Evolutionary conservation across 2,888 invertebrate genomes (phyloP), one percentile per base, ranked within the genome.

Genomic region (Drosophila prolongata): DNA sequence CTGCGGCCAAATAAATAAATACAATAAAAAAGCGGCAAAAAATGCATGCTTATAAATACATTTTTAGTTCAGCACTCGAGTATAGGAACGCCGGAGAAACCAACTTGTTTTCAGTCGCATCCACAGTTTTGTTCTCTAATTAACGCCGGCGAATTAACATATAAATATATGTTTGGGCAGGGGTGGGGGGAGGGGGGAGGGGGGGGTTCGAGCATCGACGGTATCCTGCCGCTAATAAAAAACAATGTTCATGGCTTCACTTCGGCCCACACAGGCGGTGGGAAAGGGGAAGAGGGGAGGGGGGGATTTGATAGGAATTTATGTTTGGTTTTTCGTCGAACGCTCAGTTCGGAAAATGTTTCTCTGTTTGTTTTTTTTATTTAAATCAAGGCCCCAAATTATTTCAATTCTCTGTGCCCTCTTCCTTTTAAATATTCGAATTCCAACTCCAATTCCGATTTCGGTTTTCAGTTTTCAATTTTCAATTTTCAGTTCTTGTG

Each of bases 331-430:
- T 82, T 82, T 79, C 86, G 61, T 76, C 62, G 80, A 80, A 80
- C 30, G 30, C 75, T 68, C 14, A 16, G 30, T 47, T 47, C 60
- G 52, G 56, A 53, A 71, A 47, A 50, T 59, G 56, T 43, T 46
- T 53, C 35, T 59, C 50, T 71, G 70, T 75, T 83, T 89, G 87
- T 83, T 80, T 78, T 80, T 80, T 89, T 16, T 89, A 83, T 83
- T 84, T 88, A 89, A 84, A 89, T 89, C 88, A 87, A 76, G 89
- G 67, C 79, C 85, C 77, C 57, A 30, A 75, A 81, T 80, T 77
- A 71, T 86, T 79, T 76, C 88, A 66, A 72, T 86, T 82, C 64
- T 43, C 78, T 43, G 59, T 49, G 42, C 68, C 65, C 65, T 64
- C 54, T 58, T 78, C 70, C 68, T 78, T 81, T 81, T 66, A 64